Evolutionary conservation across 64 coral and sea anemone genomes (phyloP), one percentile per base, ranked within the genome.

Genomic region (Montipora efflorescens): DNA sequence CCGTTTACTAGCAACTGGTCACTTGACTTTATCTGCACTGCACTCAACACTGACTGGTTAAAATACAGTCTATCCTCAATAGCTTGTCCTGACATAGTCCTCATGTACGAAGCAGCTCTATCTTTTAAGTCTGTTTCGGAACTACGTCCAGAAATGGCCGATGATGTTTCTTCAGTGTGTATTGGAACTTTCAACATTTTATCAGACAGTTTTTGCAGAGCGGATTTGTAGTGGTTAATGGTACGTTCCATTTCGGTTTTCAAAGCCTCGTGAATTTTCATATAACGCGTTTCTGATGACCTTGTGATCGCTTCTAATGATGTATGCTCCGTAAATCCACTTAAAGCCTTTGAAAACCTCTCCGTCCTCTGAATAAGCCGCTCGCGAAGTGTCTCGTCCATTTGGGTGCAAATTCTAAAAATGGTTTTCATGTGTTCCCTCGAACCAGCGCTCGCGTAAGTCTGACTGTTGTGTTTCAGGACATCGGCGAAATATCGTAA

Each of bases 51-150:
- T 2, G 96, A 94, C 53, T 98, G 89, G 23, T 98, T 95, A 49
- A 98, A 98, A 77, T 77, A 84, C 61, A 98, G 10, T 62, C 96
- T 91, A 43, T 98, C 96, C 76, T 98, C 96, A 10, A 98, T 95
- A 13, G 88, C 58, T 76, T 98, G 52, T 23, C 91, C 93, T 8
- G 96, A 95, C 78, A 98, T 78, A 64, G 88, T 72, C 48, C 89
- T 91, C 71, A 85, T 95, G 55, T 88, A 91, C 12, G 79, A 76
- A 18, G 48, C 36, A 21, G 59, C 79, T 74, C 79, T 88, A 12
- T 89, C 80, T 46, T 95, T 88, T 16, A 94, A 25, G 28, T 97
- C 83, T 68, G 53, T 11, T 11, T 64, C 82, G 61, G 81, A 82
- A 36, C 69, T 92, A 46, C 47, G 5, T 23, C 71, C 76, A 15